A percentile compares a stretch with the other conserved stretches of the same genome.
phyloP scores from a whole-genome alignment of 2,113 vertebrate species.

The Taxidea taxus region DNA sequence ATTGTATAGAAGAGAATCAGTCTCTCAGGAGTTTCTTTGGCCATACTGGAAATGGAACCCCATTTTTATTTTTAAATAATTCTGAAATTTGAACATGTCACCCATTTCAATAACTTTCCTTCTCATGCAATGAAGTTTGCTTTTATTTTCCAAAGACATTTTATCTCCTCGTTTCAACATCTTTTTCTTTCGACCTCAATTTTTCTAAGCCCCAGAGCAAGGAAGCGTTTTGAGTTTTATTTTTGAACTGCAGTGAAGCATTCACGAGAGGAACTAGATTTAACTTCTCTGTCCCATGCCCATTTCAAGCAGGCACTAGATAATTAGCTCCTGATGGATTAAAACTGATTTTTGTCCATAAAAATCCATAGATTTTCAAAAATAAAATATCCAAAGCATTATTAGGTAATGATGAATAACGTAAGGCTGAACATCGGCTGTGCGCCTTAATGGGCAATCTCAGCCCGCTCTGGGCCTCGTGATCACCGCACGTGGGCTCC shows the following conservation, averaged over 20 bases:
- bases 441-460: not conserved
- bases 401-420: not conserved
- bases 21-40: not conserved
- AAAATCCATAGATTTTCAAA: not conserved
- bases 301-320: not conserved
- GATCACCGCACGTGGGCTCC: not conserved
- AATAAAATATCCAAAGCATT: not conserved
- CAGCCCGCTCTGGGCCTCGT: not conserved
- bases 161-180: not conserved
- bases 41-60: not conserved
- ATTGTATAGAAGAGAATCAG: not conserved
- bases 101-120: slow-evolving; percentile 11
- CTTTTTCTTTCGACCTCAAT: not conserved
- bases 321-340: not conserved
- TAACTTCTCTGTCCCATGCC: not conserved
- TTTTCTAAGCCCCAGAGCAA: not conserved
- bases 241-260: slow-evolving; percentile 13
- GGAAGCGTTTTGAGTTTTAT: slow-evolving; percentile 7
- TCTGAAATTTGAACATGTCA: not conserved
- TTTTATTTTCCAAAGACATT: slow-evolving; percentile 47
- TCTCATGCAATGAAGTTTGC: not conserved
- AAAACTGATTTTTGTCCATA: not conserved
- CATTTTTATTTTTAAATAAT: slow-evolving; percentile 34
- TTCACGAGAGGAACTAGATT: not conserved
- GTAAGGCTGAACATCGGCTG: not conserved